A percentile compares a stretch with the other conserved stretches of the same genome.
These are phyloP conservation scores for Mellilla xanthometata DNA, from an alignment of 2,888 invertebrate genomes.

Conservation along the genomic window DNA sequence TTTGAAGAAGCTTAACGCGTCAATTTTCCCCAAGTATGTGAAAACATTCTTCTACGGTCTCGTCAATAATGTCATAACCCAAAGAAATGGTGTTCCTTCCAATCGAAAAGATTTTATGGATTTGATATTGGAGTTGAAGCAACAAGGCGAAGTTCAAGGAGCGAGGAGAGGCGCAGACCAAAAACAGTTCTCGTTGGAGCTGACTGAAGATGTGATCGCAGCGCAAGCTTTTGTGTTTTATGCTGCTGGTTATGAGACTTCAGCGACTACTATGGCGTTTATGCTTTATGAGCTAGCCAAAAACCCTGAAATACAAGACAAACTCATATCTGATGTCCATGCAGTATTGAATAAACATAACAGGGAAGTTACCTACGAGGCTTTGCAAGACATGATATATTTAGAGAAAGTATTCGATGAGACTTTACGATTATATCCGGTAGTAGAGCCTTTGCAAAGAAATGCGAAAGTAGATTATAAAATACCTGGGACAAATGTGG, in stretches of 20 bases:
- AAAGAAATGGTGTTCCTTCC: no score
- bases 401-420: slow-evolving; percentile 55
- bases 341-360: slow-evolving; percentile 41
- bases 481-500: slow-evolving; percentile 53
- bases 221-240: background rate
- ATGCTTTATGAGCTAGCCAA: background rate
- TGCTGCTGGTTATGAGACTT: background rate
- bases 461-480: slow-evolving; percentile 47
- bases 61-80: no score
- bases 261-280: background rate
- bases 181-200: background rate
- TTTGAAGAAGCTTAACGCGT: no score
- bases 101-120: no score
- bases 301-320: background rate
- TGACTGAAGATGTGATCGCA: background rate
- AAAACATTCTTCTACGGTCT: no score
- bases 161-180: background rate
- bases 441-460: slow-evolving; percentile 58
- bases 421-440: slow-evolving; percentile 67
- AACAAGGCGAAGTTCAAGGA: background rate
- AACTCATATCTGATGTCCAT: slow-evolving; percentile 42
- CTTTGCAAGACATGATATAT: slow-evolving; percentile 56
- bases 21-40: no score
- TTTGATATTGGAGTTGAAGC: no score
- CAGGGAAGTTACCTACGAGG: slow-evolving; percentile 57